These are phyloP conservation scores for Bombyx huttoni DNA, from an alignment of 2,888 invertebrate genomes.

Conservation along the genomic window DNA sequence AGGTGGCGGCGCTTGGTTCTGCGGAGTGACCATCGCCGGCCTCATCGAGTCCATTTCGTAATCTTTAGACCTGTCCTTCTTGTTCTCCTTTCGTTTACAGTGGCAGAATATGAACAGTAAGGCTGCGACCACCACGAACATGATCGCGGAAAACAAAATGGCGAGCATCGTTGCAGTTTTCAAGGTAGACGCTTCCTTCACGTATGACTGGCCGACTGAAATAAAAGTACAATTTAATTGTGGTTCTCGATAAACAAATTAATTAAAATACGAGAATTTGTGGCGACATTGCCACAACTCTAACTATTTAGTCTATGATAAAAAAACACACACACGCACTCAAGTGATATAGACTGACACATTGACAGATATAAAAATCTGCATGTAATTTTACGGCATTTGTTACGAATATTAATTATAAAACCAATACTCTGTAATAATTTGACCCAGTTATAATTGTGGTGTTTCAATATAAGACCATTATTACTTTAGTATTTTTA, in stretches of 20 bases:
- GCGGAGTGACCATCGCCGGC: conserved; percentile 88
- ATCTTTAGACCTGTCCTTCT: conserved; percentile 88
- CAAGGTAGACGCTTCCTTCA: conserved; percentile 83
- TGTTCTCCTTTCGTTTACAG: conserved; percentile 85
- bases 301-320: no score
- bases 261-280: no score
- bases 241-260: conserved; percentile 6
- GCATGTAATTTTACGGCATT: no score
- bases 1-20: conserved; percentile 89
- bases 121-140: conserved; percentile 83
- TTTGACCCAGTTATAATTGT: no score
- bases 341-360: no score
- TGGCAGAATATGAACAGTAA: conserved; percentile 87
- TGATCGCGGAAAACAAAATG: conserved; percentile 35
- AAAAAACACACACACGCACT: no score
- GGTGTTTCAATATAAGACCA: no score
- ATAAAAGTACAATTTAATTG: conserved; percentile 5
- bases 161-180: conserved; percentile 77
- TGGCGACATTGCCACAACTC: no score
- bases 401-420: no score
- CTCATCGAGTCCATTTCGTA: conserved; percentile 92
- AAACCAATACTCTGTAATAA: no score
- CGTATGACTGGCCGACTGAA: conserved; percentile 85
- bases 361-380: no score
- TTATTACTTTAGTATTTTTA: no score